Conservation (phyloP, 2,113 vertebrate species). For the Tachuris rubrigastra region DNA sequence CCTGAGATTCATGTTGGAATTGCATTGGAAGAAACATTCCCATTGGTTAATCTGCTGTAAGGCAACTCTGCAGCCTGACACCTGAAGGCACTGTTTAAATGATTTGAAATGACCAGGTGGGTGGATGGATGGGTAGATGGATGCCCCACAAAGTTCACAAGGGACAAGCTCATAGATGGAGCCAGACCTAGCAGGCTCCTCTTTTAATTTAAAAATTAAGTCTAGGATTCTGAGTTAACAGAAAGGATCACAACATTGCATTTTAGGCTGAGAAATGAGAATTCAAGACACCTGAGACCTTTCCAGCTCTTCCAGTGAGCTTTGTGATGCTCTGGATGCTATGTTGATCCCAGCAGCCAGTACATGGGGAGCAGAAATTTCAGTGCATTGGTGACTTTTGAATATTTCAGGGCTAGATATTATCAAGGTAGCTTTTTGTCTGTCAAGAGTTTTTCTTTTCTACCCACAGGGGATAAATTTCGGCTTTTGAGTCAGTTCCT, state of each 20-base stretch:
- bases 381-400: not conserved
- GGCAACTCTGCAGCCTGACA: not conserved
- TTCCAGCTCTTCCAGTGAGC: not conserved
- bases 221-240: not conserved
- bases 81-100: not conserved
- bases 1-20: not conserved
- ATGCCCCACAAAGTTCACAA: not conserved
- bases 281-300: not conserved
- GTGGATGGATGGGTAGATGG: not conserved
- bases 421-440: not conserved
- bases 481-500: not conserved
- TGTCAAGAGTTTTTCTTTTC: not conserved
- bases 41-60: not conserved
- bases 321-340: not conserved
- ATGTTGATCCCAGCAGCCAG: not conserved
- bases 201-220: not conserved
- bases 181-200: not conserved
- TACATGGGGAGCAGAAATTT: not conserved
- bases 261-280: not conserved
- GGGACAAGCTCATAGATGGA: not conserved
- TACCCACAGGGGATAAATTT: not conserved
- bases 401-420: not conserved
- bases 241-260: not conserved
- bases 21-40: not conserved
- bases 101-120: not conserved